A percentile compares a stretch with the other conserved stretches of the same genome.
Evolutionary conservation across 2,113 vertebrate genomes (phyloP).

Genomic region (Triplophysa siluroides): DNA sequence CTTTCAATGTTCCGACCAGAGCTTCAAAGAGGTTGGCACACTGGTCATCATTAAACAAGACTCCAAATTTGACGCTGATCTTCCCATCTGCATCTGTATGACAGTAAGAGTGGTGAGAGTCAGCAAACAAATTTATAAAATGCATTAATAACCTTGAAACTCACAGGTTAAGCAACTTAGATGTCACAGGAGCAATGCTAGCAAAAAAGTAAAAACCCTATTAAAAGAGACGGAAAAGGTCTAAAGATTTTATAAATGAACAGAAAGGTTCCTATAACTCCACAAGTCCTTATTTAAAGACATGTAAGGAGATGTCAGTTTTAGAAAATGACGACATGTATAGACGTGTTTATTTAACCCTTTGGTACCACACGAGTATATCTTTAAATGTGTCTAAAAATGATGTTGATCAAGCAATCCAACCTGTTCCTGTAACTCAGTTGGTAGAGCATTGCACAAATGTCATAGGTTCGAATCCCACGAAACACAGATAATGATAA

Average conservation of each 20-base stretch:
- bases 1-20: slow-evolving; percentile 91
- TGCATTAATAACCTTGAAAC: too few relatives aligned
- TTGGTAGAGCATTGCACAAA: too few relatives aligned
- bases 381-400: neutral
- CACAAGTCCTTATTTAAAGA: neutral
- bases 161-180: too few relatives aligned
- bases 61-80: slow-evolving; percentile 89
- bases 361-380: neutral
- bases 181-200: too few relatives aligned
- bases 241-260: neutral
- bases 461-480: too few relatives aligned
- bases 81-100: slow-evolving; percentile 84
- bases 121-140: too few relatives aligned
- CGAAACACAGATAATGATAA: too few relatives aligned
- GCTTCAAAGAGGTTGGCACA: slow-evolving; percentile 99
- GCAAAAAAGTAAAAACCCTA: too few relatives aligned
- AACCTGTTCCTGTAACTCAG: too few relatives aligned
- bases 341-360: neutral
- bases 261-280: neutral
- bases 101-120: neutral
- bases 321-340: neutral
- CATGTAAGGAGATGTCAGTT: neutral
- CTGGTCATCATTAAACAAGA: slow-evolving; percentile 88
- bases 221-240: neutral
- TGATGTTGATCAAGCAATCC: too few relatives aligned